Evolutionary conservation across 2,797 vertebrate species (phyloP).

Genomic region (Tadarida brasiliensis): DNA sequence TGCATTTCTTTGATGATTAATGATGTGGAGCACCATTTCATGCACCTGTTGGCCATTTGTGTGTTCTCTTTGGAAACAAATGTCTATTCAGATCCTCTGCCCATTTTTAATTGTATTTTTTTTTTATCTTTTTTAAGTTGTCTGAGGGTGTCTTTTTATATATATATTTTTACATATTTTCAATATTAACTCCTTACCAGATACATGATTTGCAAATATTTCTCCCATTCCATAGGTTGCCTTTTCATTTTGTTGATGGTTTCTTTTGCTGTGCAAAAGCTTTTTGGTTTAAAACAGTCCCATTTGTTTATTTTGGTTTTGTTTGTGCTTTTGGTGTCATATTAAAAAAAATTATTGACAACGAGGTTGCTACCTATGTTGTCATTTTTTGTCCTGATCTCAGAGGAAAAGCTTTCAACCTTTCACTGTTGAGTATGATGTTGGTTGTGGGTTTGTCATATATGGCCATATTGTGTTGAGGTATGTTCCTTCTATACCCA

Average conservation of each 20-base stretch:
- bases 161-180: not conserved
- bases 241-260: constrained; percentile 18
- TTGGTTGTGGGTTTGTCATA: not conserved
- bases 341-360: not conserved
- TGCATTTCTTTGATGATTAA: not conserved
- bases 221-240: not conserved
- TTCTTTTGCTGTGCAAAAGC: not conserved
- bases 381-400: not conserved
- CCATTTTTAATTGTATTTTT: not conserved
- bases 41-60: not conserved
- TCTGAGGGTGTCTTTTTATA: not conserved
- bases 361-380: not conserved
- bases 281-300: not conserved
- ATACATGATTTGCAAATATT: not conserved
- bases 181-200: not conserved
- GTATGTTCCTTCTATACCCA: not conserved
- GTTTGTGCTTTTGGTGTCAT: not conserved
- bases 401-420: not conserved
- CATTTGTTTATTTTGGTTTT: not conserved
- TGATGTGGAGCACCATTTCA: not conserved
- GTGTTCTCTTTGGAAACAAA: not conserved
- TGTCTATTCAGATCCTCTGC: not conserved
- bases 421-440: not conserved
- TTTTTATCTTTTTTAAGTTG: not conserved
- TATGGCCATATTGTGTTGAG: not conserved